Percentiles rank a stretch among this genome's conserved stretches.
Conservation (phyloP, 2,797 vertebrate species). For the Poeciliopsis paucimaculata region DNA sequence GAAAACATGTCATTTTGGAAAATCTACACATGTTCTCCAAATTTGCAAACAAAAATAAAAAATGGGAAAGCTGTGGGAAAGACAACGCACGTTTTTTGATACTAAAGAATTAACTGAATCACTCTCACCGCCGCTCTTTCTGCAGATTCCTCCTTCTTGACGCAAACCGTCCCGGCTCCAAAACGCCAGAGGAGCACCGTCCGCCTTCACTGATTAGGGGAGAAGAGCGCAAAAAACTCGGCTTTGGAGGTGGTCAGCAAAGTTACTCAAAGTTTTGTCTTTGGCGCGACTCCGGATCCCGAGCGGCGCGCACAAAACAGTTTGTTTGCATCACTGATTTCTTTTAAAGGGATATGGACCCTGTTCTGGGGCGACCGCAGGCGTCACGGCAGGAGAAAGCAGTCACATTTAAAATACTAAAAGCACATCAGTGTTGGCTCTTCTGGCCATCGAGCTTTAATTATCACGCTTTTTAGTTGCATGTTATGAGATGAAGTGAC, state of each 20-base stretch:
- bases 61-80: constrained; percentile 2
- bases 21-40: neutral
- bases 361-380: constrained; percentile 70
- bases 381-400: constrained; percentile 64
- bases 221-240: neutral
- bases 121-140: constrained; percentile 37
- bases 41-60: neutral
- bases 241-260: constrained; percentile 55
- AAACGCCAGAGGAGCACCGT: constrained; percentile 25
- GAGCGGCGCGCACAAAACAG: constrained; percentile 75
- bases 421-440: constrained; percentile 32
- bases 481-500: constrained; percentile 21
- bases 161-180: constrained; percentile 37
- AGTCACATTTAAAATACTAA: constrained; percentile 53
- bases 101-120: constrained; percentile 43
- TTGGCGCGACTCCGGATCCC: constrained; percentile 76
- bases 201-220: constrained; percentile 27
- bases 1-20: neutral
- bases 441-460: neutral
- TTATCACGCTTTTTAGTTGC: constrained; percentile 34
- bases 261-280: constrained; percentile 80
- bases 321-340: constrained; percentile 80
- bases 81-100: constrained; percentile 3
- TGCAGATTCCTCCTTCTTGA: constrained; percentile 40
- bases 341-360: constrained; percentile 80